Conservation (phyloP, 2,888 invertebrate species). For the Aethes cnicana region DNA sequence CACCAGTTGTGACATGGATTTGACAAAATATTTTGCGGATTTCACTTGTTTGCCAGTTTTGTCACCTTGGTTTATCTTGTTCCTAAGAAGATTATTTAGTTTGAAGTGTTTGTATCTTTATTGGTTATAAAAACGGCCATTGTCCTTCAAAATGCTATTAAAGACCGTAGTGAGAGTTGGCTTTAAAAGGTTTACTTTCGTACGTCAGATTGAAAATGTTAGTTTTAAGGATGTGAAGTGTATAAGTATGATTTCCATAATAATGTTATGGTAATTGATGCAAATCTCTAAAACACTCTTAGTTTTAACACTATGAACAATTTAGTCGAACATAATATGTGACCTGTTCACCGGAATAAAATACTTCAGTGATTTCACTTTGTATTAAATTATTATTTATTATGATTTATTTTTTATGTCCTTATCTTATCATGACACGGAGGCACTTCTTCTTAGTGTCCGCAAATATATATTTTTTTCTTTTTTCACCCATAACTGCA, state of each 20-base stretch:
- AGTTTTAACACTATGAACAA: too few species aligned
- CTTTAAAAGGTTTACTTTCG: conserved; percentile 34
- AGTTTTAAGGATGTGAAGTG: conserved; percentile 1
- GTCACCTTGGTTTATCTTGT: conserved; percentile 51
- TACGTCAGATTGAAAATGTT: conserved; percentile 4
- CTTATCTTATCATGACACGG: too few species aligned
- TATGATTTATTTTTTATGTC: too few species aligned
- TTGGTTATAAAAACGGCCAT: conserved; percentile 39
- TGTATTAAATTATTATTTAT: too few species aligned
- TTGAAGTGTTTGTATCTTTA: conserved; percentile 38
- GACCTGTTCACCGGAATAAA: too few species aligned
- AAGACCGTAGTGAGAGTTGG: conserved; percentile 41
- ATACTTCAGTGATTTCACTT: too few species aligned
- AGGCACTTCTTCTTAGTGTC: too few species aligned
- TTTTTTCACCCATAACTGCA: too few species aligned
- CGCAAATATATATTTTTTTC: too few species aligned
- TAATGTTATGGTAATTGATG: too few species aligned
- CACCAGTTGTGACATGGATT: conserved; percentile 71
- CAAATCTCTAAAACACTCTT: too few species aligned
- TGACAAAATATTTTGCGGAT: conserved; percentile 75
- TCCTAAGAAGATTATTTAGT: conserved; percentile 50
- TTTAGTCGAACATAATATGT: too few species aligned
- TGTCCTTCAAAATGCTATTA: conserved; percentile 28
- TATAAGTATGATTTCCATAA: neutral
- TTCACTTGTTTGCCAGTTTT: conserved; percentile 55